Conservation (phyloP, 1,140 invertebrate species). For the silkworm (Bombyx mori) region ASM3026992v2 NC_085109.1:5547501-5548000, state of each 20-base stretch:
- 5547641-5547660: not conserved
- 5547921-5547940: constrained; percentile 21
- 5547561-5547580: too few relatives aligned
- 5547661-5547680: not conserved
- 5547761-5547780: constrained; percentile 13
- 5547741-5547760: too few relatives aligned
- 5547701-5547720: too few relatives aligned
- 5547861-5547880: constrained; percentile 51
- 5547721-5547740: too few relatives aligned
- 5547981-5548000: constrained; percentile 1
- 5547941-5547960: constrained; percentile 27
- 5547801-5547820: constrained; percentile 38
- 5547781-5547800: constrained; percentile 30
- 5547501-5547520: too few relatives aligned
- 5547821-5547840: constrained; percentile 50
- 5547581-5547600: too few relatives aligned
- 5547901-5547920: constrained; percentile 34
- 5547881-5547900: constrained; percentile 24
- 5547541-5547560: too few relatives aligned
- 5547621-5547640: too few relatives aligned
- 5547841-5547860: constrained; percentile 40
- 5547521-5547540: too few relatives aligned
- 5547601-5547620: too few relatives aligned
- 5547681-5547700: not conserved
- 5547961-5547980: constrained; percentile 27